Evolutionary conservation across 1,140 invertebrate genomes (phyloP), one percentile per base, ranked within the genome.

Genomic region (Cydia splendana): DNA sequence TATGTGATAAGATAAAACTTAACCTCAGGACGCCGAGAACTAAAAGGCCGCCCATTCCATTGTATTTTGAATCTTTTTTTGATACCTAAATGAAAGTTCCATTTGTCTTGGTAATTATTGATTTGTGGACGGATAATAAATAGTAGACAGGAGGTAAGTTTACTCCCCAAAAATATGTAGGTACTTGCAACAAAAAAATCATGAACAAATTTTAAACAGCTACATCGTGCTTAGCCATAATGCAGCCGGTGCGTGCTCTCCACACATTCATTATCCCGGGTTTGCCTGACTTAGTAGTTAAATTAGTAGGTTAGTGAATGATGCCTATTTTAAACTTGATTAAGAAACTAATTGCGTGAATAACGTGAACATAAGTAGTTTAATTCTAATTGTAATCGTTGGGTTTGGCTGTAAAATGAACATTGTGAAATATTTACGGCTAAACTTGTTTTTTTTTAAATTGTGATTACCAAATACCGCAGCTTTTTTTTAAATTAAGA

Each of bases 281-380:
- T 18, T 69, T 69, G 65, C 65, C 67, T 42, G 67, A 42, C 67
- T 71, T 71, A n/a, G 30, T 6, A 71, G 5, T 18, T 71, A 71
- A 71, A 71, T 71, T 45, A 71, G 67, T 71, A 34, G 67, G 67
- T 71, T 71, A 45, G 67, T 71, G 34, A 45, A 42, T 38, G 38
- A 71, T 45, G 7, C 30, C 67, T 71, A 71, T 71, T 42, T 71
- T 42, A 42, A 42, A 34, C 67, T 18, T 71, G 67, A 71, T 71
- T 71, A 42, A 38, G 15, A 5, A 42, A 42, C 38, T 71, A 42
- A 42, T 71, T n/a, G 67, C 67, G 67, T 38, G 34, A 42, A 42
- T 42, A 71, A 71, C 67, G 67, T 34, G 9, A 42, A 12, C 67
- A 71, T 71, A 18, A 6, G 30, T 45, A 42, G 34, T 18, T 15